Base-by-base conservation (phyloP, 2,797 vertebrate species). In the Phaenicophaeus curvirostris region DNA sequence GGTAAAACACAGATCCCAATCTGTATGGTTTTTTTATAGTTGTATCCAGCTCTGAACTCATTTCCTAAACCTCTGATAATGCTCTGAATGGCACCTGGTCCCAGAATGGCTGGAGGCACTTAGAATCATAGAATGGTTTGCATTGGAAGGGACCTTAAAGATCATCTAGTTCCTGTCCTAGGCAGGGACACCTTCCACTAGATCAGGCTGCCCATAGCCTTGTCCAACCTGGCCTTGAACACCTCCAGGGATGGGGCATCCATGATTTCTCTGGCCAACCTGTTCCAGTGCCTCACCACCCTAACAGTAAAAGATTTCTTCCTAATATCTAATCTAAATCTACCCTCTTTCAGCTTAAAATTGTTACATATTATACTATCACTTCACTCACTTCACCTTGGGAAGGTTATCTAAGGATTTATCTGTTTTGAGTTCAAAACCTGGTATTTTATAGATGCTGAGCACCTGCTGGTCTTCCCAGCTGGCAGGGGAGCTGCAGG, bases 1-100 rank as follows among this genome's bases (percentile, higher is more conserved):
- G 16, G 8, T 37, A 85, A 68, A 46, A 85, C 48, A 8, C 13
- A 51, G 74, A 28, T 61, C 67, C 39, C 33, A 35, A 4, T 37
- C 50, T 72, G 17, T 80, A 18, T 81, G 8, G n/a, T n/a, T 27
- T 68, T 85, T 75, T 78, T 42, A 21, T 28, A 48, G 44, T 39
- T 71, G 67, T 55, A 51, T 94, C 4, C 5, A 69, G 39, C 59
- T 89, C 67, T 68, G 82, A 95, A 88, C 62, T 88, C 1, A 5
- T 88, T 95, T 87, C 59, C 33, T 61, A 46, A 74, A 75, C 89
- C 54, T 92, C 78, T 92, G 61, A 41, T 73, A 78, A 73, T 80
- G 48, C 53, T 87, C 42, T 80, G 69, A 89, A 73, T 84, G 33
- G 33, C 55, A 80, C 7, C 35, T 30, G 30, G 27, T 69, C 58